phyloP scores from a whole-genome alignment of 2,888 invertebrate species.

The Nebria salina region DNA sequence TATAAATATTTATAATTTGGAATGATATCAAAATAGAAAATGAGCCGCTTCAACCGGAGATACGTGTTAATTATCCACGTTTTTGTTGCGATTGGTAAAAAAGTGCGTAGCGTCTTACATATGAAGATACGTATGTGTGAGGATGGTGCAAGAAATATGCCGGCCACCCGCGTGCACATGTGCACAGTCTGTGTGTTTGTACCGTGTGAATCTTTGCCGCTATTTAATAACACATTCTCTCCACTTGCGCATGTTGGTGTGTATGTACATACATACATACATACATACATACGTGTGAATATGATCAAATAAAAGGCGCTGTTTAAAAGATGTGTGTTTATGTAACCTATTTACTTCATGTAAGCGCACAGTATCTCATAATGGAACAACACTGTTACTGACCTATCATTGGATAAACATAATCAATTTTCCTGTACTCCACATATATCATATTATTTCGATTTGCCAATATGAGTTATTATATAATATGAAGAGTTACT shows the following conservation, averaged over 20 bases:
- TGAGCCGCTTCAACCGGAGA: background rate
- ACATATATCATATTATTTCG: background rate
- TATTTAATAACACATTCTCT: slow-evolving; percentile 43
- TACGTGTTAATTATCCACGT: background rate
- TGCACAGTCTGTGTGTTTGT: background rate
- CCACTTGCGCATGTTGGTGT: slow-evolving; percentile 17
- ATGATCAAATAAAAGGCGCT: slow-evolving; percentile 34
- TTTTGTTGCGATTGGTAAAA: background rate
- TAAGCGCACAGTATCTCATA: slow-evolving; percentile 11
- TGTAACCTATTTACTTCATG: slow-evolving; percentile 41
- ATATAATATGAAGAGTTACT: background rate
- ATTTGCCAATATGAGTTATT: background rate
- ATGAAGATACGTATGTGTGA: background rate
- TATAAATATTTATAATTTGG: background rate
- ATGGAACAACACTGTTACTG: slow-evolving; percentile 1
- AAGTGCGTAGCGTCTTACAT: background rate
- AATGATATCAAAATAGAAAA: background rate
- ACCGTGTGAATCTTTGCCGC: slow-evolving; percentile 39
- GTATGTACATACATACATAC: slow-evolving; percentile 12
- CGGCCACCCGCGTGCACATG: slow-evolving; percentile 23
- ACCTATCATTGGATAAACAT: background rate
- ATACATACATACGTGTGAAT: slow-evolving; percentile 12
- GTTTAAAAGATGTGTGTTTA: slow-evolving; percentile 44
- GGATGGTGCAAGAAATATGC: slow-evolving; percentile 20
- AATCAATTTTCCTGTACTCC: background rate